These are phyloP conservation scores for Tenualosa ilisha DNA, from an alignment of 2,797 vertebrate genomes.

Conservation along the genomic window DNA sequence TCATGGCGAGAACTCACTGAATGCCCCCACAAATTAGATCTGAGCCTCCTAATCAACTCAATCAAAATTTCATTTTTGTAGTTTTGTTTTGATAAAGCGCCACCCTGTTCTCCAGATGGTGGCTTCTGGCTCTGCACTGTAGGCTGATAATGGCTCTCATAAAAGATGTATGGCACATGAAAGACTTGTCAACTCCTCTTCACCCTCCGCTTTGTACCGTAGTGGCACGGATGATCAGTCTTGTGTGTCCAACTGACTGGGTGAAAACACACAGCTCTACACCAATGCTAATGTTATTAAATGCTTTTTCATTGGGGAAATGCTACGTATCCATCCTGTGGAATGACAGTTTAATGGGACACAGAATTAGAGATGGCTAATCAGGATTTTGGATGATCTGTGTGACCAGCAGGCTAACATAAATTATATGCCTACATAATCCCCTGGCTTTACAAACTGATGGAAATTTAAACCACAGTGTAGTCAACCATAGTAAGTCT, in stretches of 20 bases:
- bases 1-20: conserved; percentile 71
- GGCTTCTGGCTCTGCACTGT: conserved; percentile 72
- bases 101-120: conserved; percentile 78
- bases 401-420: background rate
- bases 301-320: background rate
- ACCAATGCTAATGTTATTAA: conserved; percentile 12
- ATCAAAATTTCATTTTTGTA: conserved; percentile 86
- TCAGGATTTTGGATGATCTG: background rate
- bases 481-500: background rate
- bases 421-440: background rate
- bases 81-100: conserved; percentile 83
- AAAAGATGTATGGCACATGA: conserved; percentile 81
- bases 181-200: conserved; percentile 74
- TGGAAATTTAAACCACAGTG: conserved; percentile 18
- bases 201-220: conserved; percentile 51
- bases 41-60: conserved; percentile 79
- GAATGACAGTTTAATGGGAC: background rate
- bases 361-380: conserved; percentile 16
- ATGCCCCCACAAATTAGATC: conserved; percentile 75
- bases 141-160: conserved; percentile 78
- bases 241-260: conserved; percentile 42
- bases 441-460: background rate
- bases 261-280: background rate
- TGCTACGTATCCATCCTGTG: background rate
- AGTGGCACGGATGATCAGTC: conserved; percentile 66